Evolutionary conservation across 1,140 invertebrate genomes (phyloP), one percentile per base, ranked within the genome.

Genomic region (Anastatus disparis): DNA sequence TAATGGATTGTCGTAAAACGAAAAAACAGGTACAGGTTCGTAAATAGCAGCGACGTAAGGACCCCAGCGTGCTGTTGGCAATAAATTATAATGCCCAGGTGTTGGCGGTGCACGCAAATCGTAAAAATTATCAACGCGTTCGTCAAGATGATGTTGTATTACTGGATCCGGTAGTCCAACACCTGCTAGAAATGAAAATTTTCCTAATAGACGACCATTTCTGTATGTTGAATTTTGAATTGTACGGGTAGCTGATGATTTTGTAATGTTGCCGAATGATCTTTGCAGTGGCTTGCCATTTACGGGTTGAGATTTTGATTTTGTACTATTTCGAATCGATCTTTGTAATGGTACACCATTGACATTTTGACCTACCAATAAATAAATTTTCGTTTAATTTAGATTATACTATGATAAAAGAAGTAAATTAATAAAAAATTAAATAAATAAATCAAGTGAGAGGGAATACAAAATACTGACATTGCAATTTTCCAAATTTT

Each of bases 101-200:
- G n/a, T n/a, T 1, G 38, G 3, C 22, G 35, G 63, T 15, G 15
- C 12, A 26, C 27, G 35, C 15, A n/a, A n/a, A n/a, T 48, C 40
- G 42, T 35, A 10, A 15, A 10, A 29, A 13, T 35, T 17, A 42
- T 58, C 62, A n/a, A 29, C 46, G 1, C 59, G 46, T 12, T 44
- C 50, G 15, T 48, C 20, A 12, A 22, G 26, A 35, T 6, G 31
- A n/a, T n/a, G n/a, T 1, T 31, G 15, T 8, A 46, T 8, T 22
- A 9, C 13, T 31, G 44, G 2, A 2, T 69, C 56, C 13, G 63
- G 42, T 22, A 59, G 27, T 4, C 79, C 76, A 15, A 84, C 40
- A 31, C 82, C 81, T 53, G 82, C 72, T 9, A 84, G 44, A 38
- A 85, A 77, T 7, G 82, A 78, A 22, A 85, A 66, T 59, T 72